Base-by-base conservation (phyloP, 1,140 invertebrate species). In the Metopolophium dirhodum region DNA sequence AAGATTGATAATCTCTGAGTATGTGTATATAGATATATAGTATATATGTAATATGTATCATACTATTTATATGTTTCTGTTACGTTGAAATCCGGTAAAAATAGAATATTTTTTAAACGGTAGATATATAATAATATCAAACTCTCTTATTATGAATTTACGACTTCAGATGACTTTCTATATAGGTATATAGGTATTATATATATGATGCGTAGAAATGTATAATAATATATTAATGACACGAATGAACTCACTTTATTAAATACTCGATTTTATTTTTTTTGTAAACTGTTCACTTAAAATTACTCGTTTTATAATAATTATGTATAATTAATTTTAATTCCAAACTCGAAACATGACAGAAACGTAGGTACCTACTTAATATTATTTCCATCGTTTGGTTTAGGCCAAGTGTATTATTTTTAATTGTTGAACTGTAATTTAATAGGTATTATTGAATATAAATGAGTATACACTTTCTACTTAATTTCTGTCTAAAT, bases 391-490 rank as follows among this genome's bases (percentile, higher is more conserved):
- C 23, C 83, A 85, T 18, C 41, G 85, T 86, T 86, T 47, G 26
- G 85, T 47, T 47, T 86, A 86, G 14, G 14, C 11, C 2, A 77
- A 18, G 61, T 77, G n/a, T n/a, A 77, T n/a, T 45, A 54, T 22
- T 88, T 54, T 51, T 88, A 88, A 88, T 88, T 88, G 87, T 54
- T 35, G n/a, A 20, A 88, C 49, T 20, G 8, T 30, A 30, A n/a
- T 88, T 88, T n/a, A 88, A 45, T 51, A 88, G 20, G 6, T 88
- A 88, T 54, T 88, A 88, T 88, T 88, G 87, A 88, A 88, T 88
- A 54, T 88, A 88, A 88, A 88, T 88, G 87, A 88, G 47, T 51
- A 7, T 88, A 86, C n/a, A 88, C 87, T 88, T 88, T 88, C 87
- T 88, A 88, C 49, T 35, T 23, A 88, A 88, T 51, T 88, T 88